Conservation (phyloP, 2,113 vertebrate genomes). For the Penelope pileata region DNA sequence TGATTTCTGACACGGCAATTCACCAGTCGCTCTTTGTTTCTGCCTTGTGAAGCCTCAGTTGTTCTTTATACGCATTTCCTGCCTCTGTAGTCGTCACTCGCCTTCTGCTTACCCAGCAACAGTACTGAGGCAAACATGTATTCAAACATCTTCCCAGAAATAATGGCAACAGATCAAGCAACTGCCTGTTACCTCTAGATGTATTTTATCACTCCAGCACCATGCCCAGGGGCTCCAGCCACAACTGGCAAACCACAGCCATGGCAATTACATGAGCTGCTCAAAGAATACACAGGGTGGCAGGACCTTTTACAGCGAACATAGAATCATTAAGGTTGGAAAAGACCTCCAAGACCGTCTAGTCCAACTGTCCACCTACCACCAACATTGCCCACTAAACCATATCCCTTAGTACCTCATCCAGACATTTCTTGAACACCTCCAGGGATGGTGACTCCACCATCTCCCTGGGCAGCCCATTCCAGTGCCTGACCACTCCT, state of each 20-base stretch:
- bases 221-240: background rate
- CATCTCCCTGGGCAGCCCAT: too few species aligned
- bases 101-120: background rate
- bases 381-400: too few species aligned
- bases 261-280: background rate
- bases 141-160: background rate
- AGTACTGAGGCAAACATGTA: background rate
- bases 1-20: background rate
- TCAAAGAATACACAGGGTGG: accelerated
- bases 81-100: background rate
- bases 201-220: background rate
- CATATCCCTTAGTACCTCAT: too few species aligned
- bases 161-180: background rate
- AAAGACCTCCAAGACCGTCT: too few species aligned
- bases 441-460: too few species aligned
- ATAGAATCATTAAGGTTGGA: too few species aligned
- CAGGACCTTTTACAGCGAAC: background rate
- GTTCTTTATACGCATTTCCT: background rate
- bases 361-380: too few species aligned
- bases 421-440: too few species aligned
- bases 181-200: background rate
- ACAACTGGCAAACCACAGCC: background rate
- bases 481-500: too few species aligned
- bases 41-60: background rate
- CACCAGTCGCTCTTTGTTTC: background rate